Conservation (phyloP, 1,140 invertebrate species). For the Drosophila gunungcola region DNA sequence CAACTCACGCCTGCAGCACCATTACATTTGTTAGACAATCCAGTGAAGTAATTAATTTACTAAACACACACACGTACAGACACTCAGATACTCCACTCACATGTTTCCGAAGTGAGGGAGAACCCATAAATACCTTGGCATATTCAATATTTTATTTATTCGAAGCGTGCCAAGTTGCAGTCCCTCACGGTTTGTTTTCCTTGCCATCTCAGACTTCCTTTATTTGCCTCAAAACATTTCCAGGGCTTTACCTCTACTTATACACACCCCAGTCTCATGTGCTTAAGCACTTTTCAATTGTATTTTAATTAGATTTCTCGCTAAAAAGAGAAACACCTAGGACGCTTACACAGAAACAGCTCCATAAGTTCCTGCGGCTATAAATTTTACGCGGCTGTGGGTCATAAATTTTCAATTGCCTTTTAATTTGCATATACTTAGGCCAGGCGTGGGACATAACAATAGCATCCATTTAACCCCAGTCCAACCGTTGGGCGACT, state of each 20-base stretch:
- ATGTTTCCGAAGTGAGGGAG: background rate
- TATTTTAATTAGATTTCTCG: conserved; percentile 37
- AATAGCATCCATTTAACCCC: conserved; percentile 33
- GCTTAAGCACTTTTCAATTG: conserved; percentile 72
- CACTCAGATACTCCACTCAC: background rate
- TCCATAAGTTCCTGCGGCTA: conserved; percentile 40
- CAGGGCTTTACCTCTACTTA: conserved; percentile 19
- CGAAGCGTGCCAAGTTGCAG: conserved; percentile 51
- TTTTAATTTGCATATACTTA: conserved; percentile 79
- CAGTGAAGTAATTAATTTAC: conserved; percentile 75
- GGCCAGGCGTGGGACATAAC: conserved; percentile 39
- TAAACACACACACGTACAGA: conserved; percentile 44
- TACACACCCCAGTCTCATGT: conserved; percentile 59
- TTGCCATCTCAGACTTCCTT: background rate
- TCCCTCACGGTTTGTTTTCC: conserved; percentile 9
- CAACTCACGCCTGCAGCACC: conserved; percentile 3
- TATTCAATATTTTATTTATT: conserved; percentile 78
- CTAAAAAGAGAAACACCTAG: conserved; percentile 2
- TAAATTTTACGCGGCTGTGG: conserved; percentile 69
- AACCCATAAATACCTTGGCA: conserved; percentile 59
- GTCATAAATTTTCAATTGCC: conserved; percentile 78
- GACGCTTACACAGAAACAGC: conserved; percentile 7
- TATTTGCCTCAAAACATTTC: conserved; percentile 24
- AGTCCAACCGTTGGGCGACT: conserved; percentile 38
- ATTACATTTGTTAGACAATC: conserved; percentile 14